Base-by-base conservation (phyloP, 30 jellyfish, hydroid and myxozoan species). In the Phacellophora camtschatica region DNA sequence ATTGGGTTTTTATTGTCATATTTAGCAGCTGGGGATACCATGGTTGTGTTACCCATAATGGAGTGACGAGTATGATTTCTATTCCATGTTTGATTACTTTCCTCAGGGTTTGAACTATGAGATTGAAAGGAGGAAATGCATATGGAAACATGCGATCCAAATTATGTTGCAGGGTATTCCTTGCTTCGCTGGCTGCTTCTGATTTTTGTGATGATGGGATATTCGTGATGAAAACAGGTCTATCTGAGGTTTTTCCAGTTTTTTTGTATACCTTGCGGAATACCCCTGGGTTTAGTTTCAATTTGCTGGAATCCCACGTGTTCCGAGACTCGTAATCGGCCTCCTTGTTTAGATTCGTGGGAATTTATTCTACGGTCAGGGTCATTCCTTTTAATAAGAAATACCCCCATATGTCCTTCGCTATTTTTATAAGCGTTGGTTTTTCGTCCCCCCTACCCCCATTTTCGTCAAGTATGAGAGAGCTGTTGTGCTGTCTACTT, bases 21-120 rank as follows among this genome's bases (percentile, higher is more conserved):
- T 18, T 29, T 18, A 77, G 29, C 58, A 77, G 53, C 36, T 74
- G 32, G 1, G 87, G 83, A 23, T 50, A 74, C 85, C 87, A 74
- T 12, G 87, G 29, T 55, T 77, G 84, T 2, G 83, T 18, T 43
- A 16, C 67, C 72, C 90, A 77, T 1, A 42, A 0, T 39, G 90
- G 90, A 11, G 83, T 20, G 2, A 77, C 37, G 32, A 77, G 58
- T 11, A 77, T 27, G 28, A 77, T 69, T 0, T 69, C 71, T 69
- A 45, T 45, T 45, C 25, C n/a, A 6, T 69, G 69, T n/a, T 65
- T 33, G 5, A 37, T 22, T 30, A 65, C 79, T 3, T 65, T 65
- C 33, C 32, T 65, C 31, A 69, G 83, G 15, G 54, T 39, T 43
- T 69, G 75, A 0, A 19, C 50, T 37, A 69, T 69, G 19, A 69